Evolutionary conservation across 2,113 vertebrate species (phyloP).

Genomic region (Myxocyprinus asiaticus): DNA sequence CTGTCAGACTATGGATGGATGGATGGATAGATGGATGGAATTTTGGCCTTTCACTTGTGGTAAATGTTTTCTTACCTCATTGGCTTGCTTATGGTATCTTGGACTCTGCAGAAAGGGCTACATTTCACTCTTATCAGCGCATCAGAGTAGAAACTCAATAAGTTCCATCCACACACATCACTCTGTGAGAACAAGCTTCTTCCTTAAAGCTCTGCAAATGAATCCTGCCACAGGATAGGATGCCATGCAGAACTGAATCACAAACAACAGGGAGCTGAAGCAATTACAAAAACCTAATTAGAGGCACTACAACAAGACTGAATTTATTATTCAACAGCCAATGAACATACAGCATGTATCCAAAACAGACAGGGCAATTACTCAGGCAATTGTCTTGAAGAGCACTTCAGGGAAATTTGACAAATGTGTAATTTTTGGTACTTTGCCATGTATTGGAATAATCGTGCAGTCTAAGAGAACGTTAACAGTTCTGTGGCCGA

Average conservation of each 20-base stretch:
- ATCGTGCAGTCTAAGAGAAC: background rate
- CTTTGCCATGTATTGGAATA: background rate
- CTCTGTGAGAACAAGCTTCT: slow-evolving; percentile 15
- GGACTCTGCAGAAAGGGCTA: background rate
- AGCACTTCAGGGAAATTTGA: background rate
- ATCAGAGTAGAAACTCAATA: slow-evolving; percentile 44
- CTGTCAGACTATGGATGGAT: background rate
- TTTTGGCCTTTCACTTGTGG: background rate
- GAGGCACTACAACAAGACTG: background rate
- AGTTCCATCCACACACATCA: slow-evolving; percentile 6
- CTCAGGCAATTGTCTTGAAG: background rate
- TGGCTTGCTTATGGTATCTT: slow-evolving; percentile 19
- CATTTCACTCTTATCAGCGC: slow-evolving; percentile 38
- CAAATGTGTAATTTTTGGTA: background rate
- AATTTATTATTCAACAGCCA: slow-evolving; percentile 10
- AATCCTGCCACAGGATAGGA: background rate
- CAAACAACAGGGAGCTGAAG: slow-evolving; percentile 2
- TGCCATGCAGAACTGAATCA: background rate
- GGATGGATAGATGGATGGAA: background rate
- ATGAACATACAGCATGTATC: background rate
- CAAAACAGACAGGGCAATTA: background rate
- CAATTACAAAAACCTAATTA: slow-evolving; percentile 21
- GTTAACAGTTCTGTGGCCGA: background rate
- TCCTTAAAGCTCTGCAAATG: background rate
- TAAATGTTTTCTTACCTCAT: background rate